Conservation (phyloP, 2,797 vertebrate genomes). For the Pygocentrus nattereri region DNA sequence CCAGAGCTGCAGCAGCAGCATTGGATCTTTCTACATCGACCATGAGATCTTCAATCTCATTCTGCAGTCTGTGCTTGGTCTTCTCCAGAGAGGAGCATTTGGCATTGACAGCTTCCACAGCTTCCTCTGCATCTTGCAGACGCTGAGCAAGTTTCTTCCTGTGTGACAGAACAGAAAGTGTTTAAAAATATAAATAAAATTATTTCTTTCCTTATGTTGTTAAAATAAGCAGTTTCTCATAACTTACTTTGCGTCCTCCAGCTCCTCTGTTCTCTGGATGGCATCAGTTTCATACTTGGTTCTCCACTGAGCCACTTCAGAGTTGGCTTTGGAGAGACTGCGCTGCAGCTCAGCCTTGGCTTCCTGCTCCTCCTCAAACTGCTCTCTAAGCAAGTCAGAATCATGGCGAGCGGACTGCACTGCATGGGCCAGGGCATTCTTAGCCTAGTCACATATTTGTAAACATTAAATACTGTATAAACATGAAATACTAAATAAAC, state of each 20-base stretch:
- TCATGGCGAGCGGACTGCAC: conserved; percentile 69
- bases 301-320: conserved; percentile 90
- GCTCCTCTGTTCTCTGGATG: conserved; percentile 88
- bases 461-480: too few species aligned
- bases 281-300: conserved; percentile 89
- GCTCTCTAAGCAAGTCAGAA: conserved; percentile 66
- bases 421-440: conserved; percentile 71
- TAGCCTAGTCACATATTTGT: conserved; percentile 56
- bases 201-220: neutral
- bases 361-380: conserved; percentile 76
- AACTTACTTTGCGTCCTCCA: conserved; percentile 87
- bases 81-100: conserved; percentile 92
- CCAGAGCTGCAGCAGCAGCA: conserved; percentile 79
- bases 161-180: neutral
- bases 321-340: conserved; percentile 86
- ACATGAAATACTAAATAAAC: neutral
- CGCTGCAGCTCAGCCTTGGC: conserved; percentile 87
- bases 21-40: conserved; percentile 88
- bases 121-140: conserved; percentile 85
- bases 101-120: conserved; percentile 87
- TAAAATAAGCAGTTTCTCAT: neutral
- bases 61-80: conserved; percentile 59
- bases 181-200: neutral
- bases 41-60: conserved; percentile 82
- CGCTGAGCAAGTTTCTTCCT: conserved; percentile 81